A percentile compares a stretch with the other conserved stretches of the same genome.
These are phyloP conservation scores for Chascanopsetta lugubris DNA, from an alignment of 2,113 vertebrate genomes.

Conservation along the genomic window DNA sequence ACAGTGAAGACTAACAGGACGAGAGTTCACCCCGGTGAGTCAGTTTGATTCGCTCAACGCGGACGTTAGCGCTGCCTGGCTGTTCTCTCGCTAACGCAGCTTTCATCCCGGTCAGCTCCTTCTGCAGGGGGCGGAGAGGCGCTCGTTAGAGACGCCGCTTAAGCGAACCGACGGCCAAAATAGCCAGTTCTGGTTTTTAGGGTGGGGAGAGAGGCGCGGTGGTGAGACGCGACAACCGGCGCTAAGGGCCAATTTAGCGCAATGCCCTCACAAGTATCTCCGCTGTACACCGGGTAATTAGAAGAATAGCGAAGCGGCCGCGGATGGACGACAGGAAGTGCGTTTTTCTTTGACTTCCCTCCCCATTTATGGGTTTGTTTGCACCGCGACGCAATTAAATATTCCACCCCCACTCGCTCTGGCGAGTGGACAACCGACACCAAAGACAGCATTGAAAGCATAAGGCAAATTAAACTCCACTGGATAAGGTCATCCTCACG, in stretches of 20 bases:
- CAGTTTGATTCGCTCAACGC: conserved; percentile 19
- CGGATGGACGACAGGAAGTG: conserved; percentile 3
- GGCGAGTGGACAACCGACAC: conserved; percentile 20
- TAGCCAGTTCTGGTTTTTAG: conserved; percentile 19
- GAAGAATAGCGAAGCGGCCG: conserved; percentile 11
- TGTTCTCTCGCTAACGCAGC: conserved; percentile 19
- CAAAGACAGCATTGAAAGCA: no score
- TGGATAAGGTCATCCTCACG: conserved; percentile 25
- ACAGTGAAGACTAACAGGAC: not conserved
- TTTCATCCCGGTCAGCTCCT: conserved; percentile 13
- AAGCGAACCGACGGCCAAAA: conserved; percentile 56
- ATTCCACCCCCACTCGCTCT: conserved; percentile 20
- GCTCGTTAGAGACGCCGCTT: conserved; percentile 56
- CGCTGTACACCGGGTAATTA: conserved; percentile 38
- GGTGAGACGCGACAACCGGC: conserved; percentile 38
- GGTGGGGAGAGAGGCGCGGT: conserved; percentile 25
- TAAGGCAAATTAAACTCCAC: conserved; percentile 55
- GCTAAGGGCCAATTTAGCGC: conserved; percentile 59
- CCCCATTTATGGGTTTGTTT: conserved; percentile 16
- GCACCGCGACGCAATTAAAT: conserved; percentile 35
- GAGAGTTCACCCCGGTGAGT: not conserved
- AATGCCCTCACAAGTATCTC: conserved; percentile 32
- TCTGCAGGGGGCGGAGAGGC: conserved; percentile 12
- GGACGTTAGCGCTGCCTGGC: conserved; percentile 4
- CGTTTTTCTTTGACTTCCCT: not conserved